Evolutionary conservation across 2,888 invertebrate species (phyloP), one percentile per base, ranked within the genome.

Genomic region (Girardia tigrina): DNA sequence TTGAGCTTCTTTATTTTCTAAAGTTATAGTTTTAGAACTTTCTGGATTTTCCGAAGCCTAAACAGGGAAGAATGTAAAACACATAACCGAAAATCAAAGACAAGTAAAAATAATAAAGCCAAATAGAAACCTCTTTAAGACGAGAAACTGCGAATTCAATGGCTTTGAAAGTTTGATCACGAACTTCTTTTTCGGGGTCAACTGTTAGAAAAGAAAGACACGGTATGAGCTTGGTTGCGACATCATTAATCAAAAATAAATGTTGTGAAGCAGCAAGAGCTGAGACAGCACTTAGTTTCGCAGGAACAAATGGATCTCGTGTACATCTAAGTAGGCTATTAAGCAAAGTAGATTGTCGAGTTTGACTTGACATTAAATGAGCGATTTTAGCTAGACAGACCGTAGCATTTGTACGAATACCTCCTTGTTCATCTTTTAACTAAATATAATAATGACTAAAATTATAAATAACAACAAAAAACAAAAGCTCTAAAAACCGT

Each of bases 361-460:
- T 78, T 79, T 83, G 82, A 23, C 97, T 95, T 86, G 94, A 92
- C 72, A 98, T 87, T 84, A 92, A 91, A 77, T 91, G 90, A 1
- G 95, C 94, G 79, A 99, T 91, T 87, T 98, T 99, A 77, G 97
- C 97, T 76, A 98, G 87, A 83, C 98, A 99, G 28, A 99, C 94
- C 16, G 95, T 97, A 14, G 97, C 97, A 85, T 98, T 98, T 6
- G 98, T 97, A 80, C 97, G 88, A 74, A 89, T 89, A 42, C 88
- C 88, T 74, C 88, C 88, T 86, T 88, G 82, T 70, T 82, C 82
- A 72, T 83, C 83, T 1, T 80, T 77, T 1, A 56, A 29, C 77
- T 76, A 42, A n/a, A 69, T 36, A n/a, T n/a, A n/a, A n/a, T n/a
- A n/a, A n/a, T n/a, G n/a, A n/a, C n/a, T n/a, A n/a, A n/a, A n/a